phyloP scores from a whole-genome alignment of 2,113 vertebrate genomes.

The Channa argus region DNA sequence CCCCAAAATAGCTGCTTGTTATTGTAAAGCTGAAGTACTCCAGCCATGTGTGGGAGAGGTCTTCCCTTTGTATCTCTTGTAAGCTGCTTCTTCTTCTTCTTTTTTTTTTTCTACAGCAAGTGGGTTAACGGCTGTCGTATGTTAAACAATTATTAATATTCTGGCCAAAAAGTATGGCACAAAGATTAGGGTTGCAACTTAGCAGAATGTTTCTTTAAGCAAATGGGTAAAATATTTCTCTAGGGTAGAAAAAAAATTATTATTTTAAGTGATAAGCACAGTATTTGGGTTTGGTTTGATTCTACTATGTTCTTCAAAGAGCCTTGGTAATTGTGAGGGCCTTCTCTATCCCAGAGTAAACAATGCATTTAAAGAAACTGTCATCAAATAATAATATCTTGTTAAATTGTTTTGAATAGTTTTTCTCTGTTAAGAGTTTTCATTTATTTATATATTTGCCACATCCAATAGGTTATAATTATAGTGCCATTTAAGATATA shows the following conservation, averaged over 20 bases:
- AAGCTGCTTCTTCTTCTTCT: not conserved
- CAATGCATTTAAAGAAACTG: not conserved
- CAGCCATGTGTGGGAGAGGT: not conserved
- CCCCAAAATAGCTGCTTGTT: not conserved
- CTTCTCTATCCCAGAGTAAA: not conserved
- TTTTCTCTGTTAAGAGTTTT: not conserved
- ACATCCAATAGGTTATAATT: constrained; percentile 22
- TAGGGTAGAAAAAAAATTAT: no score
- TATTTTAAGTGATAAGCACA: not conserved
- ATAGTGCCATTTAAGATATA: constrained; percentile 8
- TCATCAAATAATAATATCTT: not conserved
- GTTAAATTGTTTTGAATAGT: not conserved
- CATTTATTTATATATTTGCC: constrained; percentile 19
- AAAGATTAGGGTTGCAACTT: not conserved
- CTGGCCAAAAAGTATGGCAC: not conserved
- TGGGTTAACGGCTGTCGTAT: not conserved
- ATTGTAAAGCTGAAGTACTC: not conserved
- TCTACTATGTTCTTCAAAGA: not conserved
- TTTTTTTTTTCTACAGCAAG: no score
- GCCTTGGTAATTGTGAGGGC: not conserved
- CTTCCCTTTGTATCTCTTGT: not conserved
- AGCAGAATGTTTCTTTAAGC: not conserved
- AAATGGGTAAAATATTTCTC: not conserved
- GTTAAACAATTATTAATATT: no score
- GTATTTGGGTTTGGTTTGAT: not conserved